Evolutionary conservation across 2,888 invertebrate genomes (phyloP), one percentile per base, ranked within the genome.

Genomic region (Athalia circularis): DNA sequence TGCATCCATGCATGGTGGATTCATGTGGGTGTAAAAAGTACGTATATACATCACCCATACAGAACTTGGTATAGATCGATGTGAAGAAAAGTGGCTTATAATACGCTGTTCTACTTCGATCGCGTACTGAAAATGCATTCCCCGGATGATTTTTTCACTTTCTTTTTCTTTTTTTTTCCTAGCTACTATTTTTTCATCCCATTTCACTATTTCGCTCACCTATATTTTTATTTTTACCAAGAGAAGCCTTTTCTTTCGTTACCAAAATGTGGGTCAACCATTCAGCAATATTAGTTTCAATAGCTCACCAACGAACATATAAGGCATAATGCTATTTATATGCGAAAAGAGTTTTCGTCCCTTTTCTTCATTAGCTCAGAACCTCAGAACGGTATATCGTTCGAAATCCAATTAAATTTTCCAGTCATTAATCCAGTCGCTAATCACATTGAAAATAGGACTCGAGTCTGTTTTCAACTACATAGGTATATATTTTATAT

Each of bases 121-220:
- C 59, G 59, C 13, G 45, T 45, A 48, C 13, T 59, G 72, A 47
- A 72, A 72, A 59, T 72, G 72, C 72, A 72, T 72, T 57, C 59
- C 47, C 45, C 11, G 4, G n/a, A 9, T 13, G 47, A 57, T 45
- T 47, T 59, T 70, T 59, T 29, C 29, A 29, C 29, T 29, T 29
- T 29, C 29, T 29, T 29, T 2, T 29, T 29, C 29, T 29, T 29
- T 29, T 29, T 29, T 29, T 29, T 2, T 2, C 29, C 29, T 29
- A 29, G 29, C 29, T 29, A 29, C 29, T 29, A 29, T 29, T 29
- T 29, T 29, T 29, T 29, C 29, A 29, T 29, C 2, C 29, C 29
- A 29, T 29, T 29, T 29, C 29, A 29, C 29, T 29, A 29, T 29
- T 29, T 29, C 29, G 29, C 29, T 29, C 29, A 29, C 29, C 29